Conservation (phyloP, 2,888 invertebrate species). For the Volucella inanis region DNA sequence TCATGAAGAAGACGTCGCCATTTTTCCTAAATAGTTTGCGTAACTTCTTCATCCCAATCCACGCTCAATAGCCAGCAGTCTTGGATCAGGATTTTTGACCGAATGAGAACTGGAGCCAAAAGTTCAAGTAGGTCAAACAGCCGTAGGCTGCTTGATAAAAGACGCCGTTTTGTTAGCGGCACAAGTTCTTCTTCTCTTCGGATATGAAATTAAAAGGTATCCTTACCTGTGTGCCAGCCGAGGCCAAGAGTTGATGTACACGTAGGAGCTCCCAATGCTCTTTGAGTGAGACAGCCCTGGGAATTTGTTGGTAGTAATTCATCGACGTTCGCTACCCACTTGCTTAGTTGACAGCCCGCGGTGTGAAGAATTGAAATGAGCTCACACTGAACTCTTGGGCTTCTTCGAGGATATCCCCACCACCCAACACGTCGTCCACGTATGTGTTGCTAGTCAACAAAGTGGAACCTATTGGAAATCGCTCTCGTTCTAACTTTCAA, state of each 20-base stretch:
- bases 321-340: constrained; percentile 14
- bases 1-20: too few species aligned
- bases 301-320: constrained; percentile 9
- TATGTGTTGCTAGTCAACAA: constrained; percentile 3
- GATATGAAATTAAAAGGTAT: not conserved
- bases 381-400: too few species aligned
- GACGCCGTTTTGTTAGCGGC: constrained; percentile 11
- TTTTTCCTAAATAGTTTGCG: not conserved
- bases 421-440: not conserved
- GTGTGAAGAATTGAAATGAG: constrained; percentile 1
- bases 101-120: constrained; percentile 7
- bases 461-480: too few species aligned
- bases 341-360: constrained; percentile 12
- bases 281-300: not conserved
- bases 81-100: constrained; percentile 1
- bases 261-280: not conserved
- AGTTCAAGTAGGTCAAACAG: not conserved
- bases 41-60: constrained; percentile 7
- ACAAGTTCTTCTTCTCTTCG: not conserved
- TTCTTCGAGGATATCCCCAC: too few species aligned
- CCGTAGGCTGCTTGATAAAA: too few species aligned
- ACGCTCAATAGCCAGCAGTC: constrained; percentile 8
- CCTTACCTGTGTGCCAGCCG: not conserved
- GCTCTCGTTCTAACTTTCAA: too few species aligned
- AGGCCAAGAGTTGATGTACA: constrained; percentile 12